Evolutionary conservation across 2,113 vertebrate species (phyloP), one percentile per base, ranked within the genome.

Genomic region (Casuarius casuarius): DNA sequence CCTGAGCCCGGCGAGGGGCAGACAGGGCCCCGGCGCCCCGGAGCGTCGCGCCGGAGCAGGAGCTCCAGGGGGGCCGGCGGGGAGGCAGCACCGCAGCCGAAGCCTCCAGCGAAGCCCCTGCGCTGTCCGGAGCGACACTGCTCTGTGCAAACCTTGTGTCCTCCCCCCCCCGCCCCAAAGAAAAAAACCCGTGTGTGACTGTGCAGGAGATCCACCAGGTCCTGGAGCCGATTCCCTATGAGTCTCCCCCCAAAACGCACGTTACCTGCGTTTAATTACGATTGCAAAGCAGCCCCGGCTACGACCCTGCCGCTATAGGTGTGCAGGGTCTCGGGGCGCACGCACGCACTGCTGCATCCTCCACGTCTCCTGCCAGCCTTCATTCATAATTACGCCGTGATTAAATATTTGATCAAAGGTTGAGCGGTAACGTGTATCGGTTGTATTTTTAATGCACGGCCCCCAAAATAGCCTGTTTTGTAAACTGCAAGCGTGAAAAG

Each of bases 381-480:
- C 97, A 94, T 97, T 98, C 97, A 95, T 63, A 75, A 88, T 89
- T 74, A 61, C 73, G 74, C 89, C 19, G 49, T 5, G 51, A 74
- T 48, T 94, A 84, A 95, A 95, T 90, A 92, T 76, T 78, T 76
- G 79, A 96, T 94, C 92, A 71, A 95, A 96, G 94, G 89, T 56
- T 67, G 81, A 65, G 75, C 20, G 84, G 65, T 77, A 92, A 63
- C 4, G 44, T 87, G 8, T 56, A 71, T 31, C 17, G 14, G 75
- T 80, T 94, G 22, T 80, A n/a, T 96, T 95, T 97, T 92, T 90
- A 63, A 89, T 48, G 73, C 46, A n/a, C 35, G 51, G 82, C 44
- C 75, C 94, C 97, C 94, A 90, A 97, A 95, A 97, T 33, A 91
- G 87, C 26, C 38, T 72, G 70, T 49, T 94, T 90, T 83, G 49